These are phyloP conservation scores for Nysson spinosus DNA, from an alignment of 2,888 invertebrate genomes.

Conservation along the genomic window DNA sequence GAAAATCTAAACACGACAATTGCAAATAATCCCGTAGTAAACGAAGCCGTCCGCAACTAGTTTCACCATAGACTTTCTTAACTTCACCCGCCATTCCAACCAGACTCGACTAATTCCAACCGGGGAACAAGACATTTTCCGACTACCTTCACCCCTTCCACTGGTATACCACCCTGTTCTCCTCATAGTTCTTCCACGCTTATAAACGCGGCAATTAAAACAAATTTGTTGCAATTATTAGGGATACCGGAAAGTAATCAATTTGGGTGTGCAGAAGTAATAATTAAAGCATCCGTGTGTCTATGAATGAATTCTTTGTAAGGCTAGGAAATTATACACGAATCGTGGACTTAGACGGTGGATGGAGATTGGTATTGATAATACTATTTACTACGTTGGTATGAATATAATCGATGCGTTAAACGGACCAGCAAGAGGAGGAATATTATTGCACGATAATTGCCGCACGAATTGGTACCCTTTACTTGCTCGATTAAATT, in stretches of 20 bases:
- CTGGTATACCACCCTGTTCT: not conserved
- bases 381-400: constrained; percentile 40
- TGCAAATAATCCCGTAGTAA: too few species aligned
- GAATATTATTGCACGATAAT: constrained; percentile 57
- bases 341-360: not conserved
- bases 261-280: too few species aligned
- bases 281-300: too few species aligned
- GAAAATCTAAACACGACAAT: too few species aligned
- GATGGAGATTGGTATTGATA: too few species aligned
- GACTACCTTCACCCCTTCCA: constrained; percentile 7
- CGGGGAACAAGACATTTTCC: constrained; percentile 36
- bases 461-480: constrained; percentile 48
- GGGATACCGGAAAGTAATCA: too few species aligned
- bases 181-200: constrained; percentile 11
- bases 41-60: constrained; percentile 5
- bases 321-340: too few species aligned
- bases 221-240: too few species aligned
- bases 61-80: constrained; percentile 15
- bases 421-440: constrained; percentile 37
- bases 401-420: constrained; percentile 60
- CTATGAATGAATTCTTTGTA: too few species aligned
- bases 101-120: constrained; percentile 26
- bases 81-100: constrained; percentile 8
- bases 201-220: constrained; percentile 54
- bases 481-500: constrained; percentile 36